Evolutionary conservation across 2,113 vertebrate genomes (phyloP).

Genomic region (Morone chrysops): DNA sequence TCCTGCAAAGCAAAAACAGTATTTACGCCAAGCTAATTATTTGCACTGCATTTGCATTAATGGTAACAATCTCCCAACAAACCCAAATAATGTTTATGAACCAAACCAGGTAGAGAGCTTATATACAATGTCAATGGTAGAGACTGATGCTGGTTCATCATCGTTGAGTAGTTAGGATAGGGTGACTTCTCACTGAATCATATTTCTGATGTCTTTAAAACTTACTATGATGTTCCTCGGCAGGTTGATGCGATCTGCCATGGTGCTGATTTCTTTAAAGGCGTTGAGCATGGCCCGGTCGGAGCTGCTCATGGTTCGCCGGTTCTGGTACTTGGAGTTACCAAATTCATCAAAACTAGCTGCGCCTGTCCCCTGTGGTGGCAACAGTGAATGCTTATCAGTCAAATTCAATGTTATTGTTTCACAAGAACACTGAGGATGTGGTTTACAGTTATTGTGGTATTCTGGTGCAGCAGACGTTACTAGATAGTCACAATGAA

Average conservation of each 20-base stretch:
- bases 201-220: not conserved
- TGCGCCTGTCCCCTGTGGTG: constrained; percentile 92
- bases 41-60: too few species aligned
- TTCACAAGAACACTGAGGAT: not conserved
- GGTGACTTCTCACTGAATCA: not conserved
- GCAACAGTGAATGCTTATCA: not conserved
- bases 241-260: constrained; percentile 99
- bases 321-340: constrained; percentile 98
- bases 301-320: constrained; percentile 98
- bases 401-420: not conserved
- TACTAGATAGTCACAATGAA: not conserved
- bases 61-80: not conserved
- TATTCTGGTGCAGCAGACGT: not conserved
- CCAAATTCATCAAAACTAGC: constrained; percentile 99
- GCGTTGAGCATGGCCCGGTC: constrained; percentile 99
- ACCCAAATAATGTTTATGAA: not conserved
- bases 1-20: constrained; percentile 85
- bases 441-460: not conserved
- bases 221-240: constrained; percentile 98
- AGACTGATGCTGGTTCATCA: too few species aligned
- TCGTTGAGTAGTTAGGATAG: too few species aligned
- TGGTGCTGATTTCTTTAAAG: constrained; percentile 98
- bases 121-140: too few species aligned
- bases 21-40: not conserved
- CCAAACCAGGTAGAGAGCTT: not conserved